Evolutionary conservation across 2,888 invertebrate species (phyloP).

Genomic region (Melitaea athalia): DNA sequence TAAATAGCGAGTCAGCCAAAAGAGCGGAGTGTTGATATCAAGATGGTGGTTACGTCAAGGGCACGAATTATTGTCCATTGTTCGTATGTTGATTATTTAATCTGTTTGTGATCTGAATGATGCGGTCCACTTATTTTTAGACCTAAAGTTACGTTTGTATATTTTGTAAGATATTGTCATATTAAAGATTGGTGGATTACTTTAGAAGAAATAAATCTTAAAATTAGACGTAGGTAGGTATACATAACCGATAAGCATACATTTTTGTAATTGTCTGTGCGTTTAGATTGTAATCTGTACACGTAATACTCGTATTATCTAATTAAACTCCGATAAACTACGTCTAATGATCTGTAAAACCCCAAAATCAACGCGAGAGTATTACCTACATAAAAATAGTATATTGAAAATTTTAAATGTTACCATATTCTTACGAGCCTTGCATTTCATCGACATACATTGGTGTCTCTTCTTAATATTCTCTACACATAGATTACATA

Average conservation of each 20-base stretch:
- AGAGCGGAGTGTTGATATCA: background rate
- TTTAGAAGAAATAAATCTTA: too few relatives aligned
- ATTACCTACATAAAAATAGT: too few relatives aligned
- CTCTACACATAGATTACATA: conserved; percentile 57
- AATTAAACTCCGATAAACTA: too few relatives aligned
- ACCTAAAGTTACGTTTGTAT: background rate
- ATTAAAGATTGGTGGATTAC: background rate
- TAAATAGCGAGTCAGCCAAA: too few relatives aligned
- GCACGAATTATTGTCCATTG: background rate
- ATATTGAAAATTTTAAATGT: background rate
- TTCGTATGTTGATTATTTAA: background rate
- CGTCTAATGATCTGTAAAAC: too few relatives aligned
- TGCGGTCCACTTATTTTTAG: background rate
- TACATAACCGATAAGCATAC: too few relatives aligned
- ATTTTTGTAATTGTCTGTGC: too few relatives aligned
- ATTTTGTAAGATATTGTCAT: too few relatives aligned
- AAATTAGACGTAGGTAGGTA: too few relatives aligned
- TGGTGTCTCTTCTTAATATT: conserved; percentile 53
- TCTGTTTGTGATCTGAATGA: background rate
- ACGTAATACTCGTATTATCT: too few relatives aligned
- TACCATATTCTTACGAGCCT: conserved; percentile 51
- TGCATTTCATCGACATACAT: conserved; percentile 61
- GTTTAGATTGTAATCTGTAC: too few relatives aligned
- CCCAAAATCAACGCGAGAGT: too few relatives aligned
- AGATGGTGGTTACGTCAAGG: background rate